phyloP scores from a whole-genome alignment of 2,888 invertebrate genomes.

The Meliscaeva auricollis region DNA sequence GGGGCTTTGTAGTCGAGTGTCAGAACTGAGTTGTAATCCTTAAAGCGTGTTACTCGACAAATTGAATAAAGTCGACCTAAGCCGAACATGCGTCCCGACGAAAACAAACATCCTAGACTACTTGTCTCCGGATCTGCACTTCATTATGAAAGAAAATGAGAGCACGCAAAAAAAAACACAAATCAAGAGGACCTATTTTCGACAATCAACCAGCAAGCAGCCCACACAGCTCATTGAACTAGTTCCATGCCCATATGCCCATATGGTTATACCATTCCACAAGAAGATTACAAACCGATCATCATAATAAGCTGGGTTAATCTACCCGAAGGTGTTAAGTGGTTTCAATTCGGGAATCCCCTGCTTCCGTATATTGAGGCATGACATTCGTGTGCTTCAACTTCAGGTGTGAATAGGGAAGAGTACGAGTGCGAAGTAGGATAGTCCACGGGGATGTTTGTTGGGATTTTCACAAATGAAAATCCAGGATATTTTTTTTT shows the following conservation, averaged over 20 bases:
- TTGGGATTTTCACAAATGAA: conserved; percentile 66
- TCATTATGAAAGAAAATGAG: conserved; percentile 33
- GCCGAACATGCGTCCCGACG: conserved; percentile 54
- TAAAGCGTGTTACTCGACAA: conserved; percentile 83
- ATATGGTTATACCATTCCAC: conserved; percentile 20
- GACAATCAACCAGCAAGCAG: neutral
- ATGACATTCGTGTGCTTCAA: conserved; percentile 63
- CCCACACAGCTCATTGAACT: conserved; percentile 61
- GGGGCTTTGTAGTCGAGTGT: conserved; percentile 72
- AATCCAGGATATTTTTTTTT: conserved; percentile 34
- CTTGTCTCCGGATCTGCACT: conserved; percentile 36
- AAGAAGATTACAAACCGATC: conserved; percentile 71
- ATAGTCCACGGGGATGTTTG: conserved; percentile 47
- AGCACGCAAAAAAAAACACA: conserved; percentile 5
- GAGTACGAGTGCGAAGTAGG: too few species aligned
- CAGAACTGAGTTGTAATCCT: conserved; percentile 82
- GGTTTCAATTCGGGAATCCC: conserved; percentile 72
- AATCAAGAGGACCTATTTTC: conserved; percentile 29
- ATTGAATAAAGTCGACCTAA: conserved; percentile 79
- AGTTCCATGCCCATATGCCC: conserved; percentile 46
- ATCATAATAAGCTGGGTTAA: conserved; percentile 66
- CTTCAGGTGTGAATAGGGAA: conserved; percentile 72
- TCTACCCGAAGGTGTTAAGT: conserved; percentile 73
- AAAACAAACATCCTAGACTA: conserved; percentile 59
- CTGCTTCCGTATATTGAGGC: conserved; percentile 69